phyloP scores from a whole-genome alignment of 2,113 vertebrate genomes.

The Panthera tigris region DNA sequence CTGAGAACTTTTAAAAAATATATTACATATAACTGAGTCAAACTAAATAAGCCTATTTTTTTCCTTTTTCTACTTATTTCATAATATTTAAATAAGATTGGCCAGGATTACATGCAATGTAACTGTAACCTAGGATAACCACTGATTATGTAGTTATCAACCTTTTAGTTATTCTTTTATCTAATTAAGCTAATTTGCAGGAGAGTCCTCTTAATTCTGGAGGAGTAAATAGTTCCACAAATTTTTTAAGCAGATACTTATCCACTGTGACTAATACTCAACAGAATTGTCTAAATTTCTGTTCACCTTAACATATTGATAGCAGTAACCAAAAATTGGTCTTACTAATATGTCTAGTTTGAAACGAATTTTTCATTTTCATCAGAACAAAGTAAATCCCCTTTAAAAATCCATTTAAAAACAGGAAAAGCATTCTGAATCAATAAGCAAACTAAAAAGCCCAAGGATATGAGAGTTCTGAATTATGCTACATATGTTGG shows the following conservation, averaged over 20 bases:
- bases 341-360: background rate
- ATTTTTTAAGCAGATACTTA: background rate
- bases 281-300: background rate
- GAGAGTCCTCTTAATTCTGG: background rate
- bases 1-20: background rate
- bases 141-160: background rate
- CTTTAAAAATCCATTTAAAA: background rate
- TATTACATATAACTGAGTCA: background rate
- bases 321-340: background rate
- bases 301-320: background rate
- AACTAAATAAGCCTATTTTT: background rate
- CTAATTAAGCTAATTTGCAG: background rate
- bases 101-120: background rate
- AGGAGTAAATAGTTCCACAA: background rate
- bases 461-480: background rate
- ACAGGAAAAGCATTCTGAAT: background rate
- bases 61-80: background rate
- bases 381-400: background rate
- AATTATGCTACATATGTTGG: background rate
- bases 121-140: background rate
- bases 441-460: background rate
- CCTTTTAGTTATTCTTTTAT: background rate
- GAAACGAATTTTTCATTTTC: background rate
- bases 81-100: background rate
- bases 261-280: background rate